These are phyloP conservation scores for Paedocypris micromegethes DNA, from an alignment of 2,797 vertebrate genomes.

Conservation along the genomic window DNA sequence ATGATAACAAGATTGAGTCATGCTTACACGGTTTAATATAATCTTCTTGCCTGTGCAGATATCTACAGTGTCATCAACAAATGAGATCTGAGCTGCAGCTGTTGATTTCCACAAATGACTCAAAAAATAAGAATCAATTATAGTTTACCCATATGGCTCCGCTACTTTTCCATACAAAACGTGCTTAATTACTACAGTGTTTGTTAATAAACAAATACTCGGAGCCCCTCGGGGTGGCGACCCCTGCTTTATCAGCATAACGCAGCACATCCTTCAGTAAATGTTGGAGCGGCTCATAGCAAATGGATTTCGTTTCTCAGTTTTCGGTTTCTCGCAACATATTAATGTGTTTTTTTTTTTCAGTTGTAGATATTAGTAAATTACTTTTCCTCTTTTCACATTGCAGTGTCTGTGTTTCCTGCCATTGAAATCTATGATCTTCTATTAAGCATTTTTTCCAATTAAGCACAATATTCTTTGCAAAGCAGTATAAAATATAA, in stretches of 20 bases:
- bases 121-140: constrained; percentile 24
- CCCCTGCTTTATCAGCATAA: constrained; percentile 37
- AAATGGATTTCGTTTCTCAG: constrained; percentile 24
- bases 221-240: constrained; percentile 32
- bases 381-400: too few species aligned
- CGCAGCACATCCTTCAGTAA: constrained; percentile 22
- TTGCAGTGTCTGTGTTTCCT: too few species aligned
- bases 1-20: constrained; percentile 65
- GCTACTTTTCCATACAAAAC: constrained; percentile 18
- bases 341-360: not conserved
- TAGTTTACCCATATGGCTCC: constrained; percentile 20
- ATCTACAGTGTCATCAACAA: constrained; percentile 44
- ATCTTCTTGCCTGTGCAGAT: constrained; percentile 53
- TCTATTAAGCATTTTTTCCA: too few species aligned
- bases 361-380: too few species aligned
- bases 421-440: too few species aligned
- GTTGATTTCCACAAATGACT: constrained; percentile 25
- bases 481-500: too few species aligned
- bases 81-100: constrained; percentile 26
- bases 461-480: too few species aligned
- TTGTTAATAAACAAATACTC: constrained; percentile 39
- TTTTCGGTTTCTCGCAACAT: not conserved
- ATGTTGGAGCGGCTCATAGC: constrained; percentile 21
- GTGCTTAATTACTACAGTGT: constrained; percentile 30
- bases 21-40: constrained; percentile 62